phyloP scores from a whole-genome alignment of 2,888 invertebrate species.

The Diploptera punctata region DNA sequence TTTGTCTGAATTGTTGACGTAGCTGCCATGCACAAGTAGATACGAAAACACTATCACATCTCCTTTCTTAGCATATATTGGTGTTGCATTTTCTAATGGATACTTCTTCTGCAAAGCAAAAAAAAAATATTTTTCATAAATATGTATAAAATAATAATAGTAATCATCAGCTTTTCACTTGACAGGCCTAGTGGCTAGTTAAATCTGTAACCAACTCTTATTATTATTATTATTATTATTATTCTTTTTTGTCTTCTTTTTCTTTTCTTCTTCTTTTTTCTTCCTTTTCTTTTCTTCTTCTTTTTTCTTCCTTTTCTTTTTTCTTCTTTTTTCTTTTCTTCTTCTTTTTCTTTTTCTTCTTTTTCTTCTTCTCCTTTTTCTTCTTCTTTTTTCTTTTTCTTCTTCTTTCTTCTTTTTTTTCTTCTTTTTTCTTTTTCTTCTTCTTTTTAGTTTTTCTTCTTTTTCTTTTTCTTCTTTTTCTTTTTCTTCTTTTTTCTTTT shows the following conservation, averaged over 20 bases:
- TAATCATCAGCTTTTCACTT: neutral
- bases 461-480: neutral
- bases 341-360: too few relatives aligned
- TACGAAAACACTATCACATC: slow-evolving; percentile 66
- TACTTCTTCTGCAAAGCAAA: slow-evolving; percentile 54
- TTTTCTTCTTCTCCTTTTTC: too few relatives aligned
- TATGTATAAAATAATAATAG: neutral
- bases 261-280: too few relatives aligned
- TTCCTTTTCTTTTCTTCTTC: too few relatives aligned
- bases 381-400: neutral
- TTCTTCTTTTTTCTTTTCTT: neutral
- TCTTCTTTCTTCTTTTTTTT: neutral
- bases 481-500: neutral
- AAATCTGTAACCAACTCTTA: too few relatives aligned
- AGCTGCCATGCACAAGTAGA: slow-evolving; percentile 64
- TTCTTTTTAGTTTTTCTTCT: neutral
- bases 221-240: too few relatives aligned
- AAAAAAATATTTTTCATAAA: neutral
- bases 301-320: neutral
- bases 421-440: neutral
- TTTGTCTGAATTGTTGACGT: slow-evolving; percentile 57
- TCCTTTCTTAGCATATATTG: slow-evolving; percentile 61
- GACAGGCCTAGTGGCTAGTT: too few relatives aligned
- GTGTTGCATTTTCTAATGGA: slow-evolving; percentile 59
- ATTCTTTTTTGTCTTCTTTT: too few relatives aligned